Base-by-base conservation (phyloP, 2,113 vertebrate species). In the Xyliphius kryptos region DNA sequence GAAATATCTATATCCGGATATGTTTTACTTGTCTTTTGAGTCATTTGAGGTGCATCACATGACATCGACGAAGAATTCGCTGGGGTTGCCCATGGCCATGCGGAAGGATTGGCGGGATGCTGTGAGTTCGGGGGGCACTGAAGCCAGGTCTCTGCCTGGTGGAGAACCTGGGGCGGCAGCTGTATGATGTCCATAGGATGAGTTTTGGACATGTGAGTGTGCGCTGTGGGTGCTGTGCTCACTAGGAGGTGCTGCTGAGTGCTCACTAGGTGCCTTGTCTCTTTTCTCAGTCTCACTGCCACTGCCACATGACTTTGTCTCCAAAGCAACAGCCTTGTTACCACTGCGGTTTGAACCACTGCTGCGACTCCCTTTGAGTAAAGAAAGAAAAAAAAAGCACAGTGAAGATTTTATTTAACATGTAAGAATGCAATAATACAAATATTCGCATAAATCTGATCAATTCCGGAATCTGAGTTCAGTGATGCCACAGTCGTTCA, bases 51-150 rank as follows among this genome's bases (percentile, higher is more conserved):
- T n/a, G n/a, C 77, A 77, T 94, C 90, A 94, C 92, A 93, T 93
- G 83, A 97, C 94, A 79, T 96, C 94, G 79, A 97, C 91, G 79
- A 97, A 97, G 84, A 94, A 95, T 86, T 98, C 94, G 75, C 92
- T 88, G 81, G 93, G 91, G 87, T 97, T 95, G 74, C 91, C 94
- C 90, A 95, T 88, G 82, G 94, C 92, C 84, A 97, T 90, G 80
- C 89, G 87, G 89, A 97, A 94, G 72, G 94, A 94, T 86, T 96
- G 92, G 80, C 91, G 89, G 73, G 93, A 91, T 77, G 89, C 85
- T 10, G 93, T 90, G 81, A 94, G 86, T 89, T 93, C 91, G 0
- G 91, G 91, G 72, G 91, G 91, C 79, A 92, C 83, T 0, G 91
- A 89, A 68, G 89, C 85, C 77, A 92, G 87, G 79, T 93, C 89